These are phyloP conservation scores for Bedellia somnulentella DNA, from an alignment of 2,888 invertebrate genomes.

Conservation along the genomic window DNA sequence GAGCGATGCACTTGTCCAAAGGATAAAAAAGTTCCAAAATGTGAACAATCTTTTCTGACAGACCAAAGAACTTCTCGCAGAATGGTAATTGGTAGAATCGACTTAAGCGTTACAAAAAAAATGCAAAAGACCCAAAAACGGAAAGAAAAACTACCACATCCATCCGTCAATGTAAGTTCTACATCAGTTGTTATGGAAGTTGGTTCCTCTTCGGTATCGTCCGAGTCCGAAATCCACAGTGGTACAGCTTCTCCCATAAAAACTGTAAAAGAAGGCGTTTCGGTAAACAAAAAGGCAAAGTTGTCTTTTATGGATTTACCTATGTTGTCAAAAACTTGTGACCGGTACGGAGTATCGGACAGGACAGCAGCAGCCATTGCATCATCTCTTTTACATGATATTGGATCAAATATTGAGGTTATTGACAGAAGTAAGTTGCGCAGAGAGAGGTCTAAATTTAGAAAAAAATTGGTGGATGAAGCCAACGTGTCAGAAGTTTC, in stretches of 20 bases:
- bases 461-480: neutral
- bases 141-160: slow-evolving; percentile 6
- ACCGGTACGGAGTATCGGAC: slow-evolving; percentile 12
- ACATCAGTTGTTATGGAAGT: neutral
- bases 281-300: neutral
- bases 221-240: neutral
- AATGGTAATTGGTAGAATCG: slow-evolving; percentile 8
- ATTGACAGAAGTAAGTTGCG: slow-evolving; percentile 10
- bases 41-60: slow-evolving; percentile 6
- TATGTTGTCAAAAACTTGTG: slow-evolving; percentile 9
- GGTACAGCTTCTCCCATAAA: neutral
- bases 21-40: slow-evolving; percentile 9
- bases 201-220: neutral
- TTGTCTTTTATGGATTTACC: slow-evolving; percentile 2
- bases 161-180: neutral
- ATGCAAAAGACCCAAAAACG: slow-evolving; percentile 4
- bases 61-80: slow-evolving; percentile 8
- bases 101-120: slow-evolving; percentile 7
- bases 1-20: slow-evolving; percentile 6
- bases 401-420: slow-evolving; percentile 4
- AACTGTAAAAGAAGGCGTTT: slow-evolving; percentile 1
- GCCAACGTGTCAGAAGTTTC: slow-evolving; percentile 4
- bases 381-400: slow-evolving; percentile 9
- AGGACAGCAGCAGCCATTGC: slow-evolving; percentile 10
- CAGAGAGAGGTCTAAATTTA: slow-evolving; percentile 5